phyloP scores from a whole-genome alignment of 2,888 invertebrate species.

The Chrysotoxum bicinctum region DNA sequence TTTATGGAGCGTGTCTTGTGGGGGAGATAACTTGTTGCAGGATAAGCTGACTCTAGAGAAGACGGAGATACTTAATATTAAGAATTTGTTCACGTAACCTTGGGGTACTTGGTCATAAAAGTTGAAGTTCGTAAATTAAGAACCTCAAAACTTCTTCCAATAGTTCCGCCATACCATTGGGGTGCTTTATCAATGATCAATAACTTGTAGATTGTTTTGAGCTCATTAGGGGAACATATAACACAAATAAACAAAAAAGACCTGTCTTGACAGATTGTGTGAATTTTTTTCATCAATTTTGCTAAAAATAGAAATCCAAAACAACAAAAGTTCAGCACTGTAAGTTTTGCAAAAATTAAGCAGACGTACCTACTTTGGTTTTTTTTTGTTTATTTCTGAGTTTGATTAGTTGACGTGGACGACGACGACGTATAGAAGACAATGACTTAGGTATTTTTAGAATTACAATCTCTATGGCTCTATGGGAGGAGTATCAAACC shows the following conservation, averaged over 20 bases:
- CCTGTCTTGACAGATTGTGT: not conserved
- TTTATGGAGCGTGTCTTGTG: not conserved
- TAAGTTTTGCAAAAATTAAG: conserved; percentile 20
- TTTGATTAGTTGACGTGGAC: conserved; percentile 13
- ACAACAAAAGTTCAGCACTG: conserved; percentile 30
- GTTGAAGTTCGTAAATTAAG: not conserved
- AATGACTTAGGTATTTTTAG: conserved; percentile 47
- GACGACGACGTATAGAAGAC: not conserved
- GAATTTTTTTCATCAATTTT: conserved; percentile 43
- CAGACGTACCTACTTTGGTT: not conserved
- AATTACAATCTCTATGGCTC: not conserved
- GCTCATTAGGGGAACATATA: not conserved
- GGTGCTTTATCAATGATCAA: not conserved
- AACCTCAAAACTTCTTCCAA: not conserved
- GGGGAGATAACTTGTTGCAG: conserved; percentile 16
- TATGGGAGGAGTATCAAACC: too few relatives aligned
- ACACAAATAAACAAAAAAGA: not conserved
- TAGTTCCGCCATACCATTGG: not conserved
- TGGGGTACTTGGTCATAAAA: not conserved
- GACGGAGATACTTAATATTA: not conserved
- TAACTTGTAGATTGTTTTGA: not conserved
- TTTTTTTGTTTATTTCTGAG: not conserved
- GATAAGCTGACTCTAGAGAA: not conserved
- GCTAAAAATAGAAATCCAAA: conserved; percentile 47
- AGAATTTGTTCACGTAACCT: not conserved